phyloP scores from a whole-genome alignment of 2,888 invertebrate species.

The Margaritifera margaritifera region DNA sequence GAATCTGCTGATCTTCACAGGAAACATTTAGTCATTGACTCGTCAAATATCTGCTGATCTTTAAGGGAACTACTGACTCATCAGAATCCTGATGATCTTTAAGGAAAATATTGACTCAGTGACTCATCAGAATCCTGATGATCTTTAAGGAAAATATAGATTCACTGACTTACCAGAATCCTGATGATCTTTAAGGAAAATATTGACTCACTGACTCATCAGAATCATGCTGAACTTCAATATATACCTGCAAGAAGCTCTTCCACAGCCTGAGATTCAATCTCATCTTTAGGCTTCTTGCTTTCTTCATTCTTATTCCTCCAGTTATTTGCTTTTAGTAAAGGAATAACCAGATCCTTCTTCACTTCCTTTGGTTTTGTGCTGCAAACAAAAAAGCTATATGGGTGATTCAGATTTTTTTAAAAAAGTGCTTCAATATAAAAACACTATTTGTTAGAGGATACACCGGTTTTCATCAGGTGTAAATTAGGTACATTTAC shows the following conservation, averaged over 20 bases:
- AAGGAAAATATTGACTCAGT: no score
- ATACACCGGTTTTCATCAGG: no score
- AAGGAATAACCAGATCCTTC: conserved; percentile 69
- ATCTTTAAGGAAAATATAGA: no score
- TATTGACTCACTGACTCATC: no score
- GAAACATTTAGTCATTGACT: no score
- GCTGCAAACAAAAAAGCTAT: conserved; percentile 23
- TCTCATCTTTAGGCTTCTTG: conserved; percentile 20
- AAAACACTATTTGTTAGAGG: not conserved
- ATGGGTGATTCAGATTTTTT: not conserved
- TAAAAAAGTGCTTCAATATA: not conserved
- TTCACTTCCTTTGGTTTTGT: conserved; percentile 39
- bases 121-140: no score
- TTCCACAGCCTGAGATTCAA: conserved; percentile 59
- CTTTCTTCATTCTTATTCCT: conserved; percentile 34
- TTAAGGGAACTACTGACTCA: no score
- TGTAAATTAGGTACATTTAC: no score
- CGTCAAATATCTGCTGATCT: no score
- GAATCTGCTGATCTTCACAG: no score
- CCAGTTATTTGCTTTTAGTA: conserved; percentile 73
- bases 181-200: not conserved
- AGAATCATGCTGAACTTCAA: not conserved
- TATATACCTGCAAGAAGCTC: conserved; percentile 59
- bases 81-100: no score
- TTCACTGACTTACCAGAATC: no score